Percentiles rank a stretch among this genome's conserved stretches.
These are phyloP conservation scores for Proteles cristata DNA, from an alignment of 2,113 vertebrate species.

Conservation along the genomic window DNA sequence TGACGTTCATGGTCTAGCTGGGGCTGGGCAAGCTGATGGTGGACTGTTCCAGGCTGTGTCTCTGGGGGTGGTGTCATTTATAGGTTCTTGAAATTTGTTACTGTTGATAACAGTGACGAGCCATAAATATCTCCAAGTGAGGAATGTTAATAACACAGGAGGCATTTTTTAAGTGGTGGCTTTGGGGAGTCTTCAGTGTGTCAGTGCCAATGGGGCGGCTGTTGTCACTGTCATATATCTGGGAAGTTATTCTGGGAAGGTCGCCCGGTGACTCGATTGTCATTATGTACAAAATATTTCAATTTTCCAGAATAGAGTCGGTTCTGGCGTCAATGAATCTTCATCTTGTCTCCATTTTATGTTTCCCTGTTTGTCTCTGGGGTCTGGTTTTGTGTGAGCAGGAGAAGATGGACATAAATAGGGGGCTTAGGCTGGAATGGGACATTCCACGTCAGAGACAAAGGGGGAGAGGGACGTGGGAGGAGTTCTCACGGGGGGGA, in stretches of 20 bases:
- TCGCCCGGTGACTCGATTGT: constrained; percentile 52
- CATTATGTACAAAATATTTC: constrained; percentile 75
- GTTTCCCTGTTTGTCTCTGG: constrained; percentile 36
- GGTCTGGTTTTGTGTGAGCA: background rate
- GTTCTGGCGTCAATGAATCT: constrained; percentile 48
- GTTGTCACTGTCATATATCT: constrained; percentile 49
- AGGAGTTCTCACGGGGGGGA: background rate
- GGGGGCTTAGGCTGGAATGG: background rate
- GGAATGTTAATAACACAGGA: constrained; percentile 77
- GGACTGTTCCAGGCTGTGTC: constrained; percentile 66
- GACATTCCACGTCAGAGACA: rapidly evolving
- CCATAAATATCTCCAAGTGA: constrained; percentile 79
- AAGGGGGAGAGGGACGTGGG: background rate
- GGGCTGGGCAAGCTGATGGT: background rate
- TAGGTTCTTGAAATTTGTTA: constrained; percentile 82
- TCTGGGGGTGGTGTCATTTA: constrained; percentile 76
- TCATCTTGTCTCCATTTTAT: constrained; percentile 38
- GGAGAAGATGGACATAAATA: background rate
- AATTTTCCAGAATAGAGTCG: constrained; percentile 63
- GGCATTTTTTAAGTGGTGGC: constrained; percentile 79
- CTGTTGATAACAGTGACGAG: constrained; percentile 81
- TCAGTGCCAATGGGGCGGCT: constrained; percentile 46
- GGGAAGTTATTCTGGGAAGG: constrained; percentile 62
- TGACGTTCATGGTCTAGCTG: background rate
- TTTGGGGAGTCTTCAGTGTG: constrained; percentile 76